A percentile compares a stretch with the other conserved stretches of the same genome.
phyloP scores from a whole-genome alignment of 2,888 invertebrate genomes.

The Leucophenga montana region DNA sequence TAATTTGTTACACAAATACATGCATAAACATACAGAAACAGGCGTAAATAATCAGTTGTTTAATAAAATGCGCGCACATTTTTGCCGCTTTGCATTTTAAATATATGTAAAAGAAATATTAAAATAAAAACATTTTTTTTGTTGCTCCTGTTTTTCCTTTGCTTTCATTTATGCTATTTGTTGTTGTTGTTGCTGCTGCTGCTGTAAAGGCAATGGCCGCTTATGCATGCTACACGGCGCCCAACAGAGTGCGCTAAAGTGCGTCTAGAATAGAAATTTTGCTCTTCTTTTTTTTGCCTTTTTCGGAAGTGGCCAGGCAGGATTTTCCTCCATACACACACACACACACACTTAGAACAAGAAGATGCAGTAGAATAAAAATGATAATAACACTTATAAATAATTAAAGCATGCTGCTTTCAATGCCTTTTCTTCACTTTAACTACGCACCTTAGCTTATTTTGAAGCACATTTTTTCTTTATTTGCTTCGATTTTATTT shows the following conservation, averaged over 20 bases:
- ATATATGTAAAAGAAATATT: background rate
- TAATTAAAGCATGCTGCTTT: background rate
- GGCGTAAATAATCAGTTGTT: background rate
- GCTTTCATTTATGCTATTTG: background rate
- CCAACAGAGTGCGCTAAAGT: background rate
- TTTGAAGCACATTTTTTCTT: background rate
- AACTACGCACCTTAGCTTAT: conserved; percentile 1
- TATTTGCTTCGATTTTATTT: background rate
- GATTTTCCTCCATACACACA: background rate
- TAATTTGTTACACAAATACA: conserved; percentile 16
- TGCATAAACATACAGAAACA: background rate
- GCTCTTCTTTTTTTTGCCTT: background rate
- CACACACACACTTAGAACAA: no score
- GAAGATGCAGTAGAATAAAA: background rate
- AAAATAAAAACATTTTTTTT: background rate
- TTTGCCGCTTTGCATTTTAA: background rate
- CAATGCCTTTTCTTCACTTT: background rate
- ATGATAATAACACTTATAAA: background rate
- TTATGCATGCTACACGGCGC: background rate
- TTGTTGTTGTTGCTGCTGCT: background rate
- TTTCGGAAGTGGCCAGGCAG: background rate
- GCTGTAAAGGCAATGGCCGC: background rate
- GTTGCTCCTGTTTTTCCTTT: background rate
- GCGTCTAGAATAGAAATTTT: background rate
- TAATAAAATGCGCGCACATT: conserved; percentile 16